Conservation (phyloP, 2,888 invertebrate species). For the Trachelus iudaicus region DNA sequence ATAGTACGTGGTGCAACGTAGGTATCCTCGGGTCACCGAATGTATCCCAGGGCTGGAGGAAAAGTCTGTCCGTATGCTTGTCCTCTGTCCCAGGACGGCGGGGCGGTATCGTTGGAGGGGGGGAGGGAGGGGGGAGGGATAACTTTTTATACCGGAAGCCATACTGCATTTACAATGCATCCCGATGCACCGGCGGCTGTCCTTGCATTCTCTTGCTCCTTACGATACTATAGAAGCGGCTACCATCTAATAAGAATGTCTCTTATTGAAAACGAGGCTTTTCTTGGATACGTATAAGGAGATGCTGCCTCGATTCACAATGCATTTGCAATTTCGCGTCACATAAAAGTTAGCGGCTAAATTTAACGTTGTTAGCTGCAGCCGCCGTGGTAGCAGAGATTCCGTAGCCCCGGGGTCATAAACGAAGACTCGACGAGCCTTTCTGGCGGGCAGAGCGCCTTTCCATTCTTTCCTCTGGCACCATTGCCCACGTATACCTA, state of each 20-base stretch:
- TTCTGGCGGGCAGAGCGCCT: neutral
- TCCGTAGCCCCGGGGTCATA: constrained; percentile 20
- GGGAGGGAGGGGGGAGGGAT: neutral
- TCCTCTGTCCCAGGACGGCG: neutral
- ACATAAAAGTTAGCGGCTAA: constrained; percentile 25
- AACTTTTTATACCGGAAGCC: neutral
- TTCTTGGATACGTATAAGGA: neutral
- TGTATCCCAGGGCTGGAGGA: neutral
- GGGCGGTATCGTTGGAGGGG: neutral
- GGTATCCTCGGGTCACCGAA: neutral
- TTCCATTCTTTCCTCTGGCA: neutral
- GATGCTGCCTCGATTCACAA: constrained; percentile 11
- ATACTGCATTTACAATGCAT: neutral
- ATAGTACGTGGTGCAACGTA: neutral
- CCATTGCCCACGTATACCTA: neutral
- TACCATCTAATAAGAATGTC: neutral
- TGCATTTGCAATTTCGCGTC: constrained; percentile 34
- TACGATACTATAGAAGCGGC: neutral
- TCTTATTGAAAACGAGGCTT: neutral
- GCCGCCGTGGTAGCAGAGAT: constrained; percentile 22
- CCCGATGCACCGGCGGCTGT: neutral
- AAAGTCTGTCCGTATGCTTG: neutral
- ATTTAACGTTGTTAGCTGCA: constrained; percentile 19
- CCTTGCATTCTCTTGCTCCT: neutral
- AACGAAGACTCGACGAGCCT: constrained; percentile 26